Evolutionary conservation across 2,888 invertebrate species (phyloP), one percentile per base, ranked within the genome.

Genomic region (Drosophila colorata): DNA sequence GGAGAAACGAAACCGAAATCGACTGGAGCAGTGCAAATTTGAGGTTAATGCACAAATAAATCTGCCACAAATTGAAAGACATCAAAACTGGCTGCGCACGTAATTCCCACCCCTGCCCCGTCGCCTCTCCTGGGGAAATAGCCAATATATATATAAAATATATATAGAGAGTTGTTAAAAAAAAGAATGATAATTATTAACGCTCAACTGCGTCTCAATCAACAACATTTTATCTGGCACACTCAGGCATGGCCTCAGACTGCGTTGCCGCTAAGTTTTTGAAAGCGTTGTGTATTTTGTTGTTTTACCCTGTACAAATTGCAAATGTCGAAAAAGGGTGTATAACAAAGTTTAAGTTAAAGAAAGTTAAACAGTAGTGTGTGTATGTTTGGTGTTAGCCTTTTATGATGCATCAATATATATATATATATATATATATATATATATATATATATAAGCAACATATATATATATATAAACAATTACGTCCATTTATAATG

Each of bases 41-140:
- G 84, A 80, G 82, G 84, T 82, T 84, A 84, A 82, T 82, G 81
- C 81, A 78, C 81, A 82, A 82, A 82, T 82, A 82, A 82, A 81
- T 82, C 84, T 80, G 84, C 81, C 84, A 84, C 82, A 82, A 84
- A 82, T 82, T 82, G 85, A 76, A 68, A 73, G 78, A 82, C 76
- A 82, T 82, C 82, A 82, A 78, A 82, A 80, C 72, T 69, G 69
- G 69, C 73, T 58, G 69, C 43, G 64, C 76, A 74, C 78, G 75
- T 79, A 74, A 41, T 59, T 41, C 31, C 38, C 41, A 8, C 7
- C 14, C 20, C 53, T 20, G 4, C 13, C 11, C n/a, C 8, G 5
- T 3, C 31, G 6, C 51, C 13, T 1, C 2, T 6, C 28, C 40
- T 5, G 28, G 6, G 16, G 16, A 41, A 59, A 46, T 55, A 43